Base-by-base conservation (phyloP, 2,113 vertebrate species). In the Crotophaga sulcirostris region DNA sequence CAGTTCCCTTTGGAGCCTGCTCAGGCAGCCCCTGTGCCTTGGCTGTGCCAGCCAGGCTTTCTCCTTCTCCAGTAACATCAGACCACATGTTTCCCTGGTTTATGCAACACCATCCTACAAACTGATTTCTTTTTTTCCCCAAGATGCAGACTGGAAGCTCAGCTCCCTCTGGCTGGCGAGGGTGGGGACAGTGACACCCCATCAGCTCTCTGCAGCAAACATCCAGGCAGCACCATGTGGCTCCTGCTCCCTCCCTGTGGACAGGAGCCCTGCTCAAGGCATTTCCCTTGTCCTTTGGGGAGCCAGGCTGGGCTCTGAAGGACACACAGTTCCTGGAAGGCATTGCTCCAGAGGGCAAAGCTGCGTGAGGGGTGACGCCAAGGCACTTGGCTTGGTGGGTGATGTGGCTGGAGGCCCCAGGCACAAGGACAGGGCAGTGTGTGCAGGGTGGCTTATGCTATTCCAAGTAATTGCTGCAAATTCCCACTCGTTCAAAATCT, bases 161-260 rank as follows among this genome's bases (percentile, higher is more conserved):
- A 1, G 36, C 68, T 34, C n/a, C 29, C 83, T 16, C 13, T 0
- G 9, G 78, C 84, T 31, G 92, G 47, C 2, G 10, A 9, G 6
- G 19, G 66, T 2, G 54, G 56, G 52, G 54, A 25, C 59, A 1
- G 21, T 2, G 93, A 17, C 80, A 44, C 42, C 63, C 63, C 18
- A 1, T 10, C 64, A 19, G 34, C 82, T 44, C 73, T 17, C 55
- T 31, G 70, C 84, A 10, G 59, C 49, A 5, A 28, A 0, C 0
- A 7, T 7, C 66, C 1, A 3, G 36, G 36, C 13, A 2, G 47
- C 1, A 1, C 11, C 1, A 4, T 0, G 51, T 10, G 0, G 34
- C 24, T 49, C 15, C 34, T 0, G 19, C 58, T 62, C 70, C 63
- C 38, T 28, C 60, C 42, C 55, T 8, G 8, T 23, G 1, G 63